Percentiles rank a stretch among this genome's conserved stretches.
Conservation (phyloP, 2,888 invertebrate genomes). For the Nipponacmea schrenckii region DNA sequence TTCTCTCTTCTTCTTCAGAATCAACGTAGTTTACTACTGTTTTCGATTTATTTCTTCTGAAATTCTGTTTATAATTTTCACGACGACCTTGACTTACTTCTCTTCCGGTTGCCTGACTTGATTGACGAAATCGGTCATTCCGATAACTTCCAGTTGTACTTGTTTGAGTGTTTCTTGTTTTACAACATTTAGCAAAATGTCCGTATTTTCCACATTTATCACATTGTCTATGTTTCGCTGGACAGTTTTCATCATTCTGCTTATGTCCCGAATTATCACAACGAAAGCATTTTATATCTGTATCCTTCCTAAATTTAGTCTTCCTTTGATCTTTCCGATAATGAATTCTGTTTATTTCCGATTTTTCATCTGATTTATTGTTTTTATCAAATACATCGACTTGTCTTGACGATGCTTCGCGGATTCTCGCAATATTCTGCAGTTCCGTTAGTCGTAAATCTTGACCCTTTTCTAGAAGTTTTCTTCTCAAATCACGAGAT, state of each 20-base stretch:
- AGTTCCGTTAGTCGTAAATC: background rate
- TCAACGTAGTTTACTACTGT: background rate
- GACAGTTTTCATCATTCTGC: slow-evolving; percentile 1
- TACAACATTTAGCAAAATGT: slow-evolving; percentile 6
- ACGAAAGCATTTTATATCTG: slow-evolving; percentile 1
- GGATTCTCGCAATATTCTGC: background rate
- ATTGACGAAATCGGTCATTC: too few species aligned
- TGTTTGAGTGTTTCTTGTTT: background rate
- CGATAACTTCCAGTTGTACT: too few species aligned
- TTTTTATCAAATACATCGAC: background rate
- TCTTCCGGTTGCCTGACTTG: too few species aligned
- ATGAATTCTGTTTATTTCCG: background rate
- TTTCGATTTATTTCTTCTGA: background rate
- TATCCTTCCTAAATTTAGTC: background rate
- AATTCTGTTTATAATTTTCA: background rate
- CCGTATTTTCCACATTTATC: slow-evolving; percentile 7
- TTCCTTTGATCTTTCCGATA: background rate
- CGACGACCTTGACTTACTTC: background rate
- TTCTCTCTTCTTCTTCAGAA: background rate
- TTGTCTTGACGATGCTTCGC: background rate
- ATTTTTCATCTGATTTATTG: background rate
- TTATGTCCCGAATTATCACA: slow-evolving; percentile 8
- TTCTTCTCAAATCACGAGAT: background rate
- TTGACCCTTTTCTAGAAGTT: slow-evolving; percentile 13
- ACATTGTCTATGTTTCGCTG: slow-evolving; percentile 9